These are phyloP conservation scores for Cheumatopsyche charites DNA, from an alignment of 1,140 invertebrate genomes.

Conservation along the genomic window DNA sequence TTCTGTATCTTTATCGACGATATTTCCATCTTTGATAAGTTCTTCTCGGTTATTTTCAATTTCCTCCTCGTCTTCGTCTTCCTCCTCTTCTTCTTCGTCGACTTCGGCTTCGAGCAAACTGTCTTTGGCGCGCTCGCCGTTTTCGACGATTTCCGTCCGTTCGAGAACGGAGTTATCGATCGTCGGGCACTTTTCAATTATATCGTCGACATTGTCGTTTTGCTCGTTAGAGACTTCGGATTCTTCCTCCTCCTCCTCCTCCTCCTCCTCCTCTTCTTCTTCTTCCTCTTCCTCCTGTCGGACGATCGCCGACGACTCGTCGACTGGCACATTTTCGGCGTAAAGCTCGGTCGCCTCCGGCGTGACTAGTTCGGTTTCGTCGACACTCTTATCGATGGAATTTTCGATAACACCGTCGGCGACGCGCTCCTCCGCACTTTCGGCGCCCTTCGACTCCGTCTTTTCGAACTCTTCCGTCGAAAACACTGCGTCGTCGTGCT, in stretches of 20 bases:
- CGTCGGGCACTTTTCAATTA: conserved; percentile 30
- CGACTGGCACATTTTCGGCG: not conserved
- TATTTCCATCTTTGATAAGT: conserved; percentile 49
- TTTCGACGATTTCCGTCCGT: not conserved
- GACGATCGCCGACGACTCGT: not conserved
- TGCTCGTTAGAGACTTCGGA: not conserved
- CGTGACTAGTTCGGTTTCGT: conserved; percentile 45
- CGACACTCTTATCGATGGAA: conserved; percentile 47
- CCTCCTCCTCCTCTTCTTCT: not conserved
- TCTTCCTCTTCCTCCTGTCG: not conserved
- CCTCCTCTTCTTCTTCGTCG: not conserved
- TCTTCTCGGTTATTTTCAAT: conserved; percentile 37
- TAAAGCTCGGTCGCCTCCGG: conserved; percentile 39
- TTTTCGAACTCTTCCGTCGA: conserved; percentile 40
- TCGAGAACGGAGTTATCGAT: not conserved
- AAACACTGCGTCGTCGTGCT: conserved; percentile 19
- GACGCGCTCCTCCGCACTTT: conserved; percentile 20
- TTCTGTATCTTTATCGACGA: conserved; percentile 47
- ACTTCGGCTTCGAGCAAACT: not conserved
- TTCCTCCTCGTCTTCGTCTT: conserved; percentile 13
- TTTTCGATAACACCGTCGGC: conserved; percentile 46
- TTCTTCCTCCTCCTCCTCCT: not conserved
- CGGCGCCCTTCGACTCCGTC: conserved; percentile 18
- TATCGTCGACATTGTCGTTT: conserved; percentile 20
- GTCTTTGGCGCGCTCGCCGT: not conserved